These are phyloP conservation scores for Phaethon lepturus DNA, from an alignment of 2,113 vertebrate genomes.

Conservation along the genomic window DNA sequence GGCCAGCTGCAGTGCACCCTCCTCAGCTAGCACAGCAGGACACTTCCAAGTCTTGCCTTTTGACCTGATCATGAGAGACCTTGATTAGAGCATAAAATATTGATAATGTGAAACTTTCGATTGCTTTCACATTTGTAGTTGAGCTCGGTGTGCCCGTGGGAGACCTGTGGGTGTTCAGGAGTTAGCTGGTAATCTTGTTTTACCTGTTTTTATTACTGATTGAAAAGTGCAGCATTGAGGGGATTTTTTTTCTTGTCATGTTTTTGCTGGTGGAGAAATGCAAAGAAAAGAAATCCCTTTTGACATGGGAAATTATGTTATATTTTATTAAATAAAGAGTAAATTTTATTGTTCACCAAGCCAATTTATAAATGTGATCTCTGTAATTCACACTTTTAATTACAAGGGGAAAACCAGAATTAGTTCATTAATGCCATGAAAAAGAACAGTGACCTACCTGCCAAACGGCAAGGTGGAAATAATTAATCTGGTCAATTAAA, in stretches of 20 bases:
- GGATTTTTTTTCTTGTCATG: not conserved
- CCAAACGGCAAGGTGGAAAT: slow-evolving; percentile 81
- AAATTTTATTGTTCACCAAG: slow-evolving; percentile 52
- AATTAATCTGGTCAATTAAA: slow-evolving; percentile 84
- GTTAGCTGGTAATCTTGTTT: slow-evolving; percentile 1
- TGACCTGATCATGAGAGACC: slow-evolving; percentile 26
- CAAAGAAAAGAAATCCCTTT: slow-evolving; percentile 37
- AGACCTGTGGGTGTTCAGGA: not conserved
- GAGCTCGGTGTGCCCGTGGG: not conserved
- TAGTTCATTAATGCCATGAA: slow-evolving; percentile 77
- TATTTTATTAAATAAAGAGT: slow-evolving; percentile 70
- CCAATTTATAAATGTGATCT: slow-evolving; percentile 65
- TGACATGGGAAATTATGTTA: slow-evolving; percentile 47
- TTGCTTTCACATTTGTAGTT: not conserved
- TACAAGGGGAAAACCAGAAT: slow-evolving; percentile 65
- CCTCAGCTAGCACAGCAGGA: not conserved
- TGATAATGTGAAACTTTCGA: not conserved
- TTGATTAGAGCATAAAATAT: slow-evolving; percentile 31
- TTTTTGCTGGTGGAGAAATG: slow-evolving; percentile 23
- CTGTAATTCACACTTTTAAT: slow-evolving; percentile 73
- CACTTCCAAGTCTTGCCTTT: slow-evolving; percentile 41
- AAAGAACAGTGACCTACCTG: slow-evolving; percentile 79
- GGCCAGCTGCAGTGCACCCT: not conserved
- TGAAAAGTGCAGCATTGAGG: not conserved
- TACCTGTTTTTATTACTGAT: not conserved